Evolutionary conservation across 2,797 vertebrate genomes (phyloP), one percentile per base, ranked within the genome.

Genomic region (Tauraco hartlaubi): DNA sequence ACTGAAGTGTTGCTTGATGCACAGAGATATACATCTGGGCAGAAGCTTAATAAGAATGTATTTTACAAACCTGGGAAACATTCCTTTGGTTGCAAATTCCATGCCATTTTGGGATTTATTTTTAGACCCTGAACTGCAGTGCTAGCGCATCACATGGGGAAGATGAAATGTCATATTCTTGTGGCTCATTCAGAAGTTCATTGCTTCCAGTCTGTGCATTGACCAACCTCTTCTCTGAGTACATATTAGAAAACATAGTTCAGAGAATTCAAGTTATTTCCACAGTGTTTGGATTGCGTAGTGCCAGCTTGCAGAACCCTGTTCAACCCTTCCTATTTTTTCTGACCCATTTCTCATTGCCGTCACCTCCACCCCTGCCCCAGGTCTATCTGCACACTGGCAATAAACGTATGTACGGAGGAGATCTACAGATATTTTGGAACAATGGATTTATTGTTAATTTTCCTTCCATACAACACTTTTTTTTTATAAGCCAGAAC

Each of bases 21-120:
- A 19, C 15, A 54, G 29, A 33, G 23, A 28, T 51, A 25, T 8
- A 37, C 1, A 19, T 20, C 29, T 75, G 10, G 12, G 28, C 6
- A 23, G n/a, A 74, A 56, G 12, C 31, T 26, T 46, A 37, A 39
- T 10, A 52, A 1, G 2, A 61, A 7, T 0, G 2, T 5, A 17
- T n/a, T 68, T 91, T 48, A 68, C 3, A 39, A 77, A 25, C 15
- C 8, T n/a, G 8, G 26, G 61, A 61, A 64, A 73, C 3, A 19
- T 41, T 73, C 11, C 9, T 61, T 29, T 33, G 15, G 7, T 21
- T 77, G 9, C 10, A 76, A 83, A 68, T 52, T 61, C 14, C 9
- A 5, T 61, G 14, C 4, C 18, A 16, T 5, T 31, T 15, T 48
- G n/a, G n/a, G 8, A 43, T 52, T 84, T 26, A 31, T 8, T 39